These are phyloP conservation scores for Hippocampus comes DNA, from an alignment of 2,113 vertebrate genomes.

Conservation along the genomic window DNA sequence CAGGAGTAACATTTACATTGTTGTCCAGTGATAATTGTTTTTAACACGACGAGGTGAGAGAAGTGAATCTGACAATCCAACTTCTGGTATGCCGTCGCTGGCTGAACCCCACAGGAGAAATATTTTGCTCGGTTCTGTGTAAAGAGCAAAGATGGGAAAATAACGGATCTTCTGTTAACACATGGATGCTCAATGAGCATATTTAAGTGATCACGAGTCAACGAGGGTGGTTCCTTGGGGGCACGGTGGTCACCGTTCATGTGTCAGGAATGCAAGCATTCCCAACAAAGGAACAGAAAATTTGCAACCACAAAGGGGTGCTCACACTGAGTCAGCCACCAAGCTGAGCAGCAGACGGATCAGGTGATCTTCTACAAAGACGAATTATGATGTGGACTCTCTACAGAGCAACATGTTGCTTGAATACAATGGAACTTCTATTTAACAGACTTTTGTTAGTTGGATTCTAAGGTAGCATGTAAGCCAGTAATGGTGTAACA, in stretches of 20 bases:
- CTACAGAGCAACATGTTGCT: background rate
- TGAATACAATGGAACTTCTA: background rate
- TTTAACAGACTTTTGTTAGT: no score
- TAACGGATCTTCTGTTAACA: background rate
- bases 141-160: background rate
- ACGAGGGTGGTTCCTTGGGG: background rate
- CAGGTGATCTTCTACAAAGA: constrained; percentile 55
- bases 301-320: constrained; percentile 26
- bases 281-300: background rate
- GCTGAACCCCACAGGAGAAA: background rate
- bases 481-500: no score
- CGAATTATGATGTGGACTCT: constrained; percentile 41
- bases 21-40: background rate
- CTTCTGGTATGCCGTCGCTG: background rate
- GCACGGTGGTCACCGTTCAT: constrained; percentile 17
- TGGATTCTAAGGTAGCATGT: no score
- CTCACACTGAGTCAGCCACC: constrained; percentile 20
- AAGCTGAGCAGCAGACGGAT: constrained; percentile 1
- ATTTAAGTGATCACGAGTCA: constrained; percentile 5
- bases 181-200: background rate
- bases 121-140: background rate
- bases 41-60: background rate
- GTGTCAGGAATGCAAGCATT: constrained; percentile 41
- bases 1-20: background rate
- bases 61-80: no score